phyloP scores from a whole-genome alignment of 1,140 invertebrate species.

The Leptinotarsa texana region DNA sequence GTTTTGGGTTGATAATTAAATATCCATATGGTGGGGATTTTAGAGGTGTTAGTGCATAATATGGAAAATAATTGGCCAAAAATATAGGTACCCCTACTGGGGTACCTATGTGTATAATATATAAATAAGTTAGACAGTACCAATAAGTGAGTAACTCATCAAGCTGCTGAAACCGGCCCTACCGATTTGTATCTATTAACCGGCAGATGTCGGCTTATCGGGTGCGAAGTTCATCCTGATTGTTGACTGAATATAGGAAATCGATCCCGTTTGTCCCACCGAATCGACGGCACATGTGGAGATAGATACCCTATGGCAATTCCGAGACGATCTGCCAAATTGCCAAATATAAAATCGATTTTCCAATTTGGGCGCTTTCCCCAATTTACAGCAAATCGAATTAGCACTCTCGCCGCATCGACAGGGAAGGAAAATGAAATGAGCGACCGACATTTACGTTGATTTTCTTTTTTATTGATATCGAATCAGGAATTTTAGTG shows the following conservation, averaged over 20 bases:
- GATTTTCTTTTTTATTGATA: conserved; percentile 1
- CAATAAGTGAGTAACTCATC: no score
- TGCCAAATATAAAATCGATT: conserved; percentile 24
- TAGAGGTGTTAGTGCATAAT: no score
- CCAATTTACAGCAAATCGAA: conserved; percentile 27
- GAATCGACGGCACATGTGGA: conserved; percentile 4
- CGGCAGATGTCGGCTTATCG: neutral
- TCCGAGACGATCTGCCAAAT: conserved; percentile 19
- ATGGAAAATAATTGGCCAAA: no score
- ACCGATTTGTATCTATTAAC: neutral
- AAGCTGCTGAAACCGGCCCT: no score
- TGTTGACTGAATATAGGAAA: neutral
- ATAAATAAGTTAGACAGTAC: no score
- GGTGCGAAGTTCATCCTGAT: neutral
- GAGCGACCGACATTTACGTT: neutral
- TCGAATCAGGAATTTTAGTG: neutral
- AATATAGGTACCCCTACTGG: no score
- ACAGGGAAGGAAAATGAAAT: neutral
- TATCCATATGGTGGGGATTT: no score
- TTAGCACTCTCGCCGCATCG: conserved; percentile 19
- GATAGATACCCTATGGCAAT: conserved; percentile 15
- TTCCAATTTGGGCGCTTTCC: conserved; percentile 24
- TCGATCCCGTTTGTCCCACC: neutral
- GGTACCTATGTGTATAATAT: no score
- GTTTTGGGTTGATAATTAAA: no score